Base-by-base conservation (phyloP, 2,113 vertebrate genomes). In the Ciconia maguari region DNA sequence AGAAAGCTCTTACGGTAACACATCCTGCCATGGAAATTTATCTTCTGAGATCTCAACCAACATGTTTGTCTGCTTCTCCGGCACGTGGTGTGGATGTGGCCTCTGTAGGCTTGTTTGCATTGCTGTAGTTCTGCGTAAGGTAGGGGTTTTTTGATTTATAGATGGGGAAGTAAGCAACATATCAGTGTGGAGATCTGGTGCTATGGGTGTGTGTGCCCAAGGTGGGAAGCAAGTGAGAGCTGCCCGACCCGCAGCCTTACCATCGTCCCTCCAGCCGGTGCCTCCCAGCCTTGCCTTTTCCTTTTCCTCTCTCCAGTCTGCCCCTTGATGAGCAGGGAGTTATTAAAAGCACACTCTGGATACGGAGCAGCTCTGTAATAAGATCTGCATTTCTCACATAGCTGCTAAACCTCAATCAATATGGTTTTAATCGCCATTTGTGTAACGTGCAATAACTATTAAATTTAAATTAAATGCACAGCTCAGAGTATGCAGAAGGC, bases 331-430 rank as follows among this genome's bases (percentile, higher is more conserved):
- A 74, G 38, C 27, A 30, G n/a, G 25, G 49, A 65, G 36, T 92
- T 74, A 87, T 94, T 84, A 61, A 78, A 83, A 87, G 65, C 55
- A 38, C 48, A 18, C 48, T 51, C 64, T 70, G 85, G 68, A 29
- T 54, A 44, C 0, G 26, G 51, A 78, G 51, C 65, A 74, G 77
- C 44, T 44, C 74, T 49, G 85, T 52, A 87, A 90, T 22, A 51
- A 66, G 89, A 52, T 70, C 88, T 78, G 86, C 88, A 90, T 94
- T 92, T 55, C 79, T 96, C 75, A 57, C 91, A 90, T 90, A 87
- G 75, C 72, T 87, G 82, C 36, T 87, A 91, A 92, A 78, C 89
- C 90, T 86, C 94, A 55, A 29, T 65, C 66, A 71, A 94, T 95
- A 38, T 96, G 88, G 65, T 88, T 93, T 83, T 90, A 93, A 96